Evolutionary conservation across 2,113 vertebrate species (phyloP), one percentile per base, ranked within the genome.

Genomic region (Hemichromis elongatus): DNA sequence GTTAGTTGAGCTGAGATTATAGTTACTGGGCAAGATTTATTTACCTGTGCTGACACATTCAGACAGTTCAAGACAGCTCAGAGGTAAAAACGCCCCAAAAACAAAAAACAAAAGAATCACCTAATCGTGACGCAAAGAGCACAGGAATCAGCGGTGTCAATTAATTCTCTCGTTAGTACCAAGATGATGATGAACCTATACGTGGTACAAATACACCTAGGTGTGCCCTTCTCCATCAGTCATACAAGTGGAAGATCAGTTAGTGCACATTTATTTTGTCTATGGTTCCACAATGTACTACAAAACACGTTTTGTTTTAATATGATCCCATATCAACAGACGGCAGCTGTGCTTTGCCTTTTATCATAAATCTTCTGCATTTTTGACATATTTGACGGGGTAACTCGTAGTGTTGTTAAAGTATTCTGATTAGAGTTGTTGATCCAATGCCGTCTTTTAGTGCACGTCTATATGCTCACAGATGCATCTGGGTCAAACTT

Each of bases 61-160:
- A 94, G 87, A 92, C 55, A 89, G 54, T 82, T 88, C 83, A 80
- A 90, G 79, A 92, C 61, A 88, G 89, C 59, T 87, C 79, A 81
- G 88, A 92, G 88, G 87, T 90, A 93, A 61, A 57, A 53, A 6
- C 10, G 2, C 0, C n/a, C n/a, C n/a, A n/a, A 18, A 52, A 87
- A 80, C 6, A 87, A 78, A 79, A 82, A 83, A 77, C 77, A 83
- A 75, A n/a, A 47, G 87, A 90, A 91, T 88, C 87, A 87, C 88
- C 66, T 45, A 70, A 80, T 95, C 92, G 88, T 92, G 92, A 92
- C 88, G 9, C 80, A 83, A 92, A 86, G 88, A 91, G 85, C 84
- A 78, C 56, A 35, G 57, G 80, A 90, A 55, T 75, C 77, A 52
- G 26, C 9, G 53, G 86, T 80, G 54, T 80, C 63, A 68, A 77